Conservation (phyloP, 1,140 invertebrate genomes). For the Cydia amplana region DNA sequence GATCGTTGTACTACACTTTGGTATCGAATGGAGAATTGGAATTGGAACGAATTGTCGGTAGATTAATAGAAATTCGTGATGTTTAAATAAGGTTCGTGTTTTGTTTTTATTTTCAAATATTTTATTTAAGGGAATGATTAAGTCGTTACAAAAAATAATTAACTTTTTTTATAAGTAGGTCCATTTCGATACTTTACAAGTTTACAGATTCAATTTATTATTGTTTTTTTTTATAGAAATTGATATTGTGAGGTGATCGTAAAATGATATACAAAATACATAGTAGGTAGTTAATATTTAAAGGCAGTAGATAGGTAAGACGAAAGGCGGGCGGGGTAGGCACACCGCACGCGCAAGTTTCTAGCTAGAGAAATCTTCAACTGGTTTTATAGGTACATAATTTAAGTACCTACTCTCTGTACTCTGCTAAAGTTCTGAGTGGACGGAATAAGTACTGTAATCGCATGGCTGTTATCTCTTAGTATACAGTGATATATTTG, state of each 20-base stretch:
- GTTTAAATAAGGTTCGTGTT: not conserved
- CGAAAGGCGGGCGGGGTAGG: not conserved
- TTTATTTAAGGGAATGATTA: not conserved
- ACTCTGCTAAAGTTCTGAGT: not conserved
- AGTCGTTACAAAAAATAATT: not conserved
- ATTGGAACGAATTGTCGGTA: conserved; percentile 17
- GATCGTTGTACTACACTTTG: not conserved
- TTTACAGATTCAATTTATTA: not conserved
- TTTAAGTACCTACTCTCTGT: not conserved
- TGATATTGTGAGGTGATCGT: not conserved
- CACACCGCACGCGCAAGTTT: not conserved
- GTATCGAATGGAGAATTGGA: conserved; percentile 11
- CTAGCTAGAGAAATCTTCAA: conserved; percentile 49
- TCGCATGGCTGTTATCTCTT: not conserved
- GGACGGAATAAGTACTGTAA: not conserved
- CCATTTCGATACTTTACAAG: not conserved
- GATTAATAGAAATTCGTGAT: conserved; percentile 5
- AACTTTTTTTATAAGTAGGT: conserved; percentile 1
- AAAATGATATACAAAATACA: conserved; percentile 32
- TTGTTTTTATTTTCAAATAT: not conserved
- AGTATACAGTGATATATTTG: not conserved
- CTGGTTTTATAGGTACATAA: conserved; percentile 30
- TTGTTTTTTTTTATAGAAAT: not conserved
- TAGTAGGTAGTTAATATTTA: too few species aligned
- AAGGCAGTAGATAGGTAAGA: too few species aligned